phyloP scores from a whole-genome alignment of 2,888 invertebrate species.

The Cinara cedri region DNA sequence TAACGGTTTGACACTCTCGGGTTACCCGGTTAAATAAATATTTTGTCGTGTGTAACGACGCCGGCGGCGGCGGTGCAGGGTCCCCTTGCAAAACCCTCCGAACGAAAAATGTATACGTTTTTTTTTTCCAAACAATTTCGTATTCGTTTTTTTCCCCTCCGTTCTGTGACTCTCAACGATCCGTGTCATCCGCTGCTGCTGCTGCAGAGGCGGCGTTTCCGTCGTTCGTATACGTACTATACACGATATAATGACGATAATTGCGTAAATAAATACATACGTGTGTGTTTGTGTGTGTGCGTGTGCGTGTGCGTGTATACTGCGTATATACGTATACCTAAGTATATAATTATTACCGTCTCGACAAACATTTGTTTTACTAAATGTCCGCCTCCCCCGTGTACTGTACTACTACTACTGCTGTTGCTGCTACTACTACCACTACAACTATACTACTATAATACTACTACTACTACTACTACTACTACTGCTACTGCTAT shows the following conservation, averaged over 20 bases:
- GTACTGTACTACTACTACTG: background rate
- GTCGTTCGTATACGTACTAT: background rate
- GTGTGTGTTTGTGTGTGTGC: background rate
- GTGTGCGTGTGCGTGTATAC: too few species aligned
- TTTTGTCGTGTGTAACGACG: conserved; percentile 38
- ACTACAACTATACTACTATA: too few species aligned
- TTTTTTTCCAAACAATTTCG: too few species aligned
- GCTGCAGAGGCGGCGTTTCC: background rate
- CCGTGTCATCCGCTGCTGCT: conserved; percentile 1
- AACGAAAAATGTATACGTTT: background rate
- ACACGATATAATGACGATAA: conserved; percentile 21
- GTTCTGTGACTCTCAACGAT: background rate
- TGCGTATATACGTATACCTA: background rate
- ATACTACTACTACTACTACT: too few species aligned
- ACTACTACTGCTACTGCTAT: too few species aligned
- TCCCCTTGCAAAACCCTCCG: background rate
- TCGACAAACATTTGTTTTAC: conserved; percentile 54
- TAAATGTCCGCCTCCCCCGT: conserved; percentile 48
- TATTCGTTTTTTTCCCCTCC: background rate
- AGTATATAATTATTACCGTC: conserved; percentile 23
- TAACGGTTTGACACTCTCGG: conserved; percentile 50
- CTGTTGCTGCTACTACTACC: too few species aligned
- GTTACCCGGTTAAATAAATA: conserved; percentile 51
- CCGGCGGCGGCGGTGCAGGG: background rate
- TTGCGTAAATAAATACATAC: background rate